Base-by-base conservation (phyloP, 2,888 invertebrate species). In the Microchrysa polita region DNA sequence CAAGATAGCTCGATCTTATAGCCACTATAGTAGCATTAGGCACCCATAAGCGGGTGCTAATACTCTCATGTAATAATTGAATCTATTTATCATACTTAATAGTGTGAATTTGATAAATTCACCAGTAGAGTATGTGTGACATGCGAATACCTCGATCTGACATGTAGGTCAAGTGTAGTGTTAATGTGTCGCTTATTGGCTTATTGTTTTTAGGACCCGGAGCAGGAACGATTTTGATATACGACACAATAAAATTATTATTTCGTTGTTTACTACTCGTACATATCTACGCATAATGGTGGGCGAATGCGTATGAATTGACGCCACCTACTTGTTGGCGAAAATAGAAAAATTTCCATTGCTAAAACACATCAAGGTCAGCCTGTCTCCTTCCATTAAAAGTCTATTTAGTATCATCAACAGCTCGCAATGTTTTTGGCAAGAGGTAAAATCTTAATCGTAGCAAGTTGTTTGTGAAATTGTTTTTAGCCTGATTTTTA, bases 51-150 rank as follows among this genome's bases (percentile, higher is more conserved):
- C 23, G 7, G 12, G 22, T 65, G 65, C 44, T 48, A 20, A 65
- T 34, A 34, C 27, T 34, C 27, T 34, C 27, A 34, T n/a, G n/a
- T 14, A 65, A 65, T 22, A 65, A 65, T 65, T 48, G 44, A 65
- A 20, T 65, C 44, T 65, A 65, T 65, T 48, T 65, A 65, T 65
- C 65, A 48, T 42, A 65, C 65, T 65, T 65, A n/a, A n/a, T n/a
- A 48, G 34, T 12, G 18, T 22, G 48, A 65, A 65, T 65, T 65
- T 48, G 44, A 34, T 48, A 65, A 65, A 48, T 48, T 40, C 42
- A 61, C n/a, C n/a, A n/a, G n/a, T n/a, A n/a, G n/a, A n/a, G n/a
- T n/a, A n/a, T n/a, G n/a, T n/a, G 40, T 40, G 40, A 61, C 16
- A 40, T 27, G 16, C 40, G 44, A 61, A 5, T 59, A 1, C 27